Evolutionary conservation across 1,140 invertebrate genomes (phyloP), one percentile per base, ranked within the genome.

Genomic region (Matsumurasca onukii): DNA sequence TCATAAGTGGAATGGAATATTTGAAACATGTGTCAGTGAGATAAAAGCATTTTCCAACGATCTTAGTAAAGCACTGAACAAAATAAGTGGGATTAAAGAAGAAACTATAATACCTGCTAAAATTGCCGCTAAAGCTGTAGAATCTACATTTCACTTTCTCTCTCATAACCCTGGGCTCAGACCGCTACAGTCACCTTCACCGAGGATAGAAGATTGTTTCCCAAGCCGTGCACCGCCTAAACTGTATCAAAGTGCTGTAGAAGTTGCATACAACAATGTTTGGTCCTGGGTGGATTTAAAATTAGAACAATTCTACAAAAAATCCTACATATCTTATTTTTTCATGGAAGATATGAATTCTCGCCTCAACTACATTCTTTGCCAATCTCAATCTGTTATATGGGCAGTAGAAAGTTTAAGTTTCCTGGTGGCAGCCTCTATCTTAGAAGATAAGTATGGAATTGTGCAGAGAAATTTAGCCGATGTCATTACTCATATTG

Each of bases 401-500:
- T 91, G 89, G 87, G 82, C 86, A 1, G 82, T 82, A 17, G 88
- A 91, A 78, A 86, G 88, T 1, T 80, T 93, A 51, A 85, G 90
- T 0, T 82, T 84, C 30, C 77, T 93, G 20, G 83, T 85, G 31
- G 85, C 86, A 1, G 79, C 84, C 34, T 92, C 91, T 0, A 76
- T 92, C 2, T 83, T 72, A 9, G 91, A 93, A 80, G 92, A 93
- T 79, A 84, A 82, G 66, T 93, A 87, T 80, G 92, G 92, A 49
- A 86, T 93, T 55, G 89, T 91, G 2, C 91, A 92, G 75, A 89
- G 89, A 77, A 89, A 92, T 78, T 77, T 93, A 29, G 78, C 88
- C 12, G 74, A 77, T 22, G 85, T 93, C n/a, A 86, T 94, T 39
- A 82, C 82, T 51, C 74, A 83, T 5, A 73, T 93, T 1, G 75